phyloP scores from a whole-genome alignment of 2,113 vertebrate species.

The Butorides virescens region DNA sequence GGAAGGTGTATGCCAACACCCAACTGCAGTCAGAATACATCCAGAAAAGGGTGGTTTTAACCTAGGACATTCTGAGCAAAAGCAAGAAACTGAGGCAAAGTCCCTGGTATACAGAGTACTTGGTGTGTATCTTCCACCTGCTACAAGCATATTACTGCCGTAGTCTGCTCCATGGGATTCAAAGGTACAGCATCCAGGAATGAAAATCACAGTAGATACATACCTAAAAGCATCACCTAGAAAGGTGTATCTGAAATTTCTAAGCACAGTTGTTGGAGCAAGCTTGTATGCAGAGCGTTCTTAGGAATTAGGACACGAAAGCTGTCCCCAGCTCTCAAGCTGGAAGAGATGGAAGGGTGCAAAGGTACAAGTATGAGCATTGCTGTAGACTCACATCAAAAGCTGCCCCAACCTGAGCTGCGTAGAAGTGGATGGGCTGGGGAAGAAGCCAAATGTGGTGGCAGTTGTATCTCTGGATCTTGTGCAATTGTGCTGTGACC shows the following conservation, averaged over 20 bases:
- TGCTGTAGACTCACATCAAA: not conserved
- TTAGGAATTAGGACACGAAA: not conserved
- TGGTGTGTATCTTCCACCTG: not conserved
- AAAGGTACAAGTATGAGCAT: not conserved
- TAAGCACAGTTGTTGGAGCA: rapidly evolving
- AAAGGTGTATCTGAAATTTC: not conserved
- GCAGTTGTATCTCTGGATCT: not conserved
- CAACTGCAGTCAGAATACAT: not conserved
- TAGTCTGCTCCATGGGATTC: not conserved
- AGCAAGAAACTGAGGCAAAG: not conserved
- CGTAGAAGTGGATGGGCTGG: not conserved
- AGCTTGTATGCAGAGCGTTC: not conserved
- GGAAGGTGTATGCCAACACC: not conserved
- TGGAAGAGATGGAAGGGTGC: not conserved
- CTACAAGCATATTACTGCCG: not conserved
- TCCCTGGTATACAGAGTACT: not conserved
- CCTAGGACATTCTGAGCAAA: not conserved
- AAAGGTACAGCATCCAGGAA: not conserved
- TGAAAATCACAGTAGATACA: not conserved
- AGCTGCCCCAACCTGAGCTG: not conserved
- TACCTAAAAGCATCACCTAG: not conserved
- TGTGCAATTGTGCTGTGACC: not conserved
- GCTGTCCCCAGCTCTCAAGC: not conserved
- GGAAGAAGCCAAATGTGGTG: not conserved
- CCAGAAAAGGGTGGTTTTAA: not conserved